phyloP scores from a whole-genome alignment of 2,113 vertebrate species.

The Cygnus buccinator region DNA sequence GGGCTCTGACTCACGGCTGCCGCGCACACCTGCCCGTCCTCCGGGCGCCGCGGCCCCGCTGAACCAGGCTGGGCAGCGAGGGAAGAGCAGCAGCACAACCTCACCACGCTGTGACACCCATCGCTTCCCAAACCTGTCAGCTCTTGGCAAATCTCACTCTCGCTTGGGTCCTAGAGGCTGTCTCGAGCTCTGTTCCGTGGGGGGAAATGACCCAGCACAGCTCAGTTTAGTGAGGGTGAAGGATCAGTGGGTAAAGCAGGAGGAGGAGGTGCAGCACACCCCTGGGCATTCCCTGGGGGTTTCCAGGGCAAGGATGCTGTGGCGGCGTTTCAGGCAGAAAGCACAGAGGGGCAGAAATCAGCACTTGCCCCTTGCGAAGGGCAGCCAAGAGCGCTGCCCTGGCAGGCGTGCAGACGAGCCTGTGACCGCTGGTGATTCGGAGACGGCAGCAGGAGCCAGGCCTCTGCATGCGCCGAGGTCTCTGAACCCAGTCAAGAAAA shows the following conservation, averaged over 20 bases:
- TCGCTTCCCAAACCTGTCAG: rapidly evolving
- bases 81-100: rapidly evolving
- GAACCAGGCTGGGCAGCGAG: background rate
- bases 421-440: rapidly evolving
- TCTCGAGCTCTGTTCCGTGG: background rate
- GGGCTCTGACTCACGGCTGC: background rate
- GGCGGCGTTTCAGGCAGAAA: background rate
- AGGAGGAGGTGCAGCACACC: background rate
- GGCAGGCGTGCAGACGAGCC: rapidly evolving
- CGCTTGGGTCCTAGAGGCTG: background rate
- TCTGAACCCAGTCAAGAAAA: background rate
- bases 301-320: rapidly evolving
- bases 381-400: background rate
- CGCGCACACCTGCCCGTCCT: background rate
- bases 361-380: background rate
- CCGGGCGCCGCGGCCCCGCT: rapidly evolving
- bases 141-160: background rate
- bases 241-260: background rate
- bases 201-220: background rate
- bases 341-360: background rate
- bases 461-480: rapidly evolving
- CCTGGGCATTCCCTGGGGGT: background rate
- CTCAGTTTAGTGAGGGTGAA: background rate
- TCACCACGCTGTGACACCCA: background rate
- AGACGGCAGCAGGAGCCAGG: background rate